Conservation (phyloP, 2,888 invertebrate genomes). For the Drosophila koepferae region DNA sequence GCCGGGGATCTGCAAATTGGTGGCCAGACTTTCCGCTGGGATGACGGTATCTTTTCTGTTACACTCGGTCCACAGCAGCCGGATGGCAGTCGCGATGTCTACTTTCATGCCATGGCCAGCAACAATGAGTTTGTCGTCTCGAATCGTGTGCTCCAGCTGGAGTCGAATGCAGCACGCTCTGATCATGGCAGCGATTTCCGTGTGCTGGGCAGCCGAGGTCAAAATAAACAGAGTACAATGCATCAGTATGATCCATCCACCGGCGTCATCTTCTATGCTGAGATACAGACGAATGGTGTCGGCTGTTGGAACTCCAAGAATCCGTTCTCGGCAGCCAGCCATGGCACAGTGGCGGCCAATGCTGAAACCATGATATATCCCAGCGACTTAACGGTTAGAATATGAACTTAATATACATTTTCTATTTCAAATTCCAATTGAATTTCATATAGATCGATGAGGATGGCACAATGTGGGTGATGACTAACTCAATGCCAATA, state of each 20-base stretch:
- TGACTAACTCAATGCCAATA: constrained; percentile 89
- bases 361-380: constrained; percentile 89
- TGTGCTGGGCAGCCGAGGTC: constrained; percentile 89
- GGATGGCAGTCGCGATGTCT: constrained; percentile 88
- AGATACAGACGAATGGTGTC: constrained; percentile 89
- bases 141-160: constrained; percentile 87
- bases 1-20: constrained; percentile 89
- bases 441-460: constrained; percentile 86
- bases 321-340: constrained; percentile 85
- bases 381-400: constrained; percentile 87
- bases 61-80: constrained; percentile 86
- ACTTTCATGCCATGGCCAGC: constrained; percentile 92
- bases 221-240: constrained; percentile 89
- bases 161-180: constrained; percentile 86
- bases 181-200: constrained; percentile 87
- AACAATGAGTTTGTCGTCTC: constrained; percentile 90
- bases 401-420: not conserved
- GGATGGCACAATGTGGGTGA: constrained; percentile 88
- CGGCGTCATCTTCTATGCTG: constrained; percentile 89
- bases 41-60: constrained; percentile 92
- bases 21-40: constrained; percentile 91
- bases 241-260: constrained; percentile 88
- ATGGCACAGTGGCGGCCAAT: constrained; percentile 88
- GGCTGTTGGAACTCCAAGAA: constrained; percentile 90
- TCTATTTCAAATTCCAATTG: not conserved